Base-by-base conservation (phyloP, 2,797 vertebrate species). In the Peromyscus eremicus region DNA sequence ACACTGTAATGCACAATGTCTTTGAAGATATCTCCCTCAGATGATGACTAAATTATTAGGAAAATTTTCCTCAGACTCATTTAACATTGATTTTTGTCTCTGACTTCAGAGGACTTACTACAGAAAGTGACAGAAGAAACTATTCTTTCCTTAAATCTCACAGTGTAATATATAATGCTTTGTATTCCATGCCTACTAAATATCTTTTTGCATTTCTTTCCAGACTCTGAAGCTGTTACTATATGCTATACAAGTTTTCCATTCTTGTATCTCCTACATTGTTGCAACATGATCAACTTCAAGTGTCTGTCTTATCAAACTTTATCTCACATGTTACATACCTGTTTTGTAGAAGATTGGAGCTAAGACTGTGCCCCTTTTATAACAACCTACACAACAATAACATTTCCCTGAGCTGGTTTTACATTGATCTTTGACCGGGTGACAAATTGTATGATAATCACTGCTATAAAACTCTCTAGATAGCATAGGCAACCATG, bases 351-450 rank as follows among this genome's bases (percentile, higher is more conserved):
- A 70, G n/a, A 95, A 73, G 0, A 55, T 71, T 86, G 82, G 21
- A 89, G 6, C 34, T 86, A 93, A 93, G 89, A 88, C 34, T 49
- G 13, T n/a, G 10, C 34, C 34, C 7, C 52, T 1, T 57, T 87
- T 87, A 76, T 57, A 93, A 89, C 25, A 94, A 96, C 5, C 23
- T 12, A 88, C 12, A 46, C 57, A 60, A 46, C 57, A 60, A 27
- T 70, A 71, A 29, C 12, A 91, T 91, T 85, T 95, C 62, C 71
- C 46, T 82, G 16, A 71, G 2, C 21, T 76, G 82, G 23, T 49
- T 93, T 71, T 81, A 90, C 92, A 77, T 25, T 90, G 90, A 96
- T 92, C 97, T 97, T 97, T 96, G 81, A 27, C 76, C 87, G 14
- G 57, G 70, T 81, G 46, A 97, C 32, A 95, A 80, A 66, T 76